Percentiles rank a stretch among this genome's conserved stretches.
Evolutionary conservation across 2,113 vertebrate genomes (phyloP).

Genomic region (Lutjanus erythropterus): DNA sequence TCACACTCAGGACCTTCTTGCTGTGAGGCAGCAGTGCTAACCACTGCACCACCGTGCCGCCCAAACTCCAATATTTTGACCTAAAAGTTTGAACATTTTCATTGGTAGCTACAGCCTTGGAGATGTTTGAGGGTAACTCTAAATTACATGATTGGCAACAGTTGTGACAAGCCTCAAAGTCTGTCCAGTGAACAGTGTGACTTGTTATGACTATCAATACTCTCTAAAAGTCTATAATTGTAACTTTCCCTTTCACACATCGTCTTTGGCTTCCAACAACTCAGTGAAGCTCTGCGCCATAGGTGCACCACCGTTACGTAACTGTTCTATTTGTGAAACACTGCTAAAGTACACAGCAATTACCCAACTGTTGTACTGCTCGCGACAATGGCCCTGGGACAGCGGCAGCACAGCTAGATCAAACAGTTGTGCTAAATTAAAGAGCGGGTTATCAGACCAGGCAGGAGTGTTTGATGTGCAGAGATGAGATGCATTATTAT

Average conservation of each 20-base stretch:
- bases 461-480: conserved; percentile 78
- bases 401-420: conserved; percentile 69
- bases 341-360: conserved; percentile 75
- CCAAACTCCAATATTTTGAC: too few species aligned
- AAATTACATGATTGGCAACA: neutral
- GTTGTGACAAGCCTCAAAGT: neutral
- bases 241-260: conserved; percentile 3
- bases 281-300: neutral
- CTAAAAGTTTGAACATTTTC: neutral
- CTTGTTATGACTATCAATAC: neutral
- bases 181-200: neutral
- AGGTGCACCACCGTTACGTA: conserved; percentile 44
- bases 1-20: too few species aligned
- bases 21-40: too few species aligned
- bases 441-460: conserved; percentile 75
- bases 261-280: conserved; percentile 1
- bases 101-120: neutral
- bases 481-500: conserved; percentile 78
- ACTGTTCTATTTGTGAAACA: conserved; percentile 66
- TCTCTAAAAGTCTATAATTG: neutral
- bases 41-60: too few species aligned
- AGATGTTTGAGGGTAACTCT: neutral
- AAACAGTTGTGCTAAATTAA: conserved; percentile 77
- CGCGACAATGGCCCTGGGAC: conserved; percentile 70
- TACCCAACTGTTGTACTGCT: conserved; percentile 72